A percentile compares a stretch with the other conserved stretches of the same genome.
phyloP scores from a whole-genome alignment of 2,113 vertebrate species.

The Diphyllodes magnificus region DNA sequence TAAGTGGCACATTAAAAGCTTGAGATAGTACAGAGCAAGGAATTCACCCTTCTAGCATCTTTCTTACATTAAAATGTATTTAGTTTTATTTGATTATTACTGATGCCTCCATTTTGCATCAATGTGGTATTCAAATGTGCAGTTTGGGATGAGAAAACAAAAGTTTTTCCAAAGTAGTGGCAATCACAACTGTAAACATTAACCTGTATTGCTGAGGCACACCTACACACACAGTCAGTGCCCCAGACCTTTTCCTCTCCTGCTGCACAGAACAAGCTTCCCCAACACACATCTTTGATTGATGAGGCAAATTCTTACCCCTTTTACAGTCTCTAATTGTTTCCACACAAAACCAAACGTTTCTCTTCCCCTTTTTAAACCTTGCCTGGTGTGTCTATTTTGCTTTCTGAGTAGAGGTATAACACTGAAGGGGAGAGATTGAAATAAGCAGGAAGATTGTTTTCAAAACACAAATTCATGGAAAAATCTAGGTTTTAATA shows the following conservation, averaged over 20 bases:
- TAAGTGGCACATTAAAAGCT: background rate
- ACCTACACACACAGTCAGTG: background rate
- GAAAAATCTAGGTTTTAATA: constrained; percentile 42
- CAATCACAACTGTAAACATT: background rate
- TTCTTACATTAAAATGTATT: background rate
- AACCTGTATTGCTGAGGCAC: background rate
- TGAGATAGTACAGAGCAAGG: background rate
- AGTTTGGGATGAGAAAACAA: background rate
- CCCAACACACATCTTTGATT: background rate
- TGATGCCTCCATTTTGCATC: background rate
- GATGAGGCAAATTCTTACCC: background rate
- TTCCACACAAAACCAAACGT: background rate
- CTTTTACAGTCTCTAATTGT: constrained; percentile 37
- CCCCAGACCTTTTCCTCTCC: background rate
- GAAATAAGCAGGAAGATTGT: constrained; percentile 34
- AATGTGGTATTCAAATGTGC: background rate
- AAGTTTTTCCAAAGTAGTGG: background rate
- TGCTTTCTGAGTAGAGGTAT: constrained; percentile 20
- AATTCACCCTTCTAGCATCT: background rate
- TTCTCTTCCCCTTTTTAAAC: background rate
- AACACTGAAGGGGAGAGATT: background rate
- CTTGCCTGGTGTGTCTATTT: background rate
- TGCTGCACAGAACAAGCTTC: background rate
- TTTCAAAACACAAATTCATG: constrained; percentile 34
- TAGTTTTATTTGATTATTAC: background rate